Percentiles rank a stretch among this genome's conserved stretches.
Conservation (phyloP, 2,113 vertebrate genomes). For the Puntigrus tetrazona region DNA sequence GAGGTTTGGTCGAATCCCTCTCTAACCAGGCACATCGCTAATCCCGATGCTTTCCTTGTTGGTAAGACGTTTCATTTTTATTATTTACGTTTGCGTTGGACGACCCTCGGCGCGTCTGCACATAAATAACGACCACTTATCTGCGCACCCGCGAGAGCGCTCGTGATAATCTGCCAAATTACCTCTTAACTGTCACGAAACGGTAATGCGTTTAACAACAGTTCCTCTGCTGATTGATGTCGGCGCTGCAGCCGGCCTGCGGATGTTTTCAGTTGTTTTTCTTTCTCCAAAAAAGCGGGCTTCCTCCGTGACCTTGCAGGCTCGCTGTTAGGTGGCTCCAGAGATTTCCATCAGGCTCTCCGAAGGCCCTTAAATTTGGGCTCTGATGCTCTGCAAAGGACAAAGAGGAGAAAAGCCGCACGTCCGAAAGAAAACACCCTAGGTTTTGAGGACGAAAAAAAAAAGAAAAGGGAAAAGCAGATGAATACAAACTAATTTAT, state of each 20-base stretch:
- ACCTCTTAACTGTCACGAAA: constrained; percentile 6
- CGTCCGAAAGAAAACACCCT: constrained; percentile 92
- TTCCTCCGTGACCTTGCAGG: constrained; percentile 81
- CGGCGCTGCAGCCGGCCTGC: constrained; percentile 72
- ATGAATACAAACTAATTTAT: constrained; percentile 86
- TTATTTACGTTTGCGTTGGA: constrained; percentile 21
- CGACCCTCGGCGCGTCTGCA: background rate
- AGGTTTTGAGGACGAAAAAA: too few relatives aligned
- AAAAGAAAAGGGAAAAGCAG: constrained; percentile 75
- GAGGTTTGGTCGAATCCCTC: background rate
- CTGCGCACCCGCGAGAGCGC: background rate
- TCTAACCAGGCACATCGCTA: background rate
- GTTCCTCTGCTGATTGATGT: constrained; percentile 77
- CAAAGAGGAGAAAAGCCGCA: constrained; percentile 93
- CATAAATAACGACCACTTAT: constrained; percentile 41
- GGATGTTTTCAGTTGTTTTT: constrained; percentile 73
- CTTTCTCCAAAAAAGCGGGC: constrained; percentile 75
- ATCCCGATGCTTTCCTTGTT: background rate
- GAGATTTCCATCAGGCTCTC: constrained; percentile 80
- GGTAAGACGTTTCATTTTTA: background rate
- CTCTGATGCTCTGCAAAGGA: constrained; percentile 86
- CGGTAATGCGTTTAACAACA: constrained; percentile 40
- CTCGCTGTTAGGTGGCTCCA: constrained; percentile 75
- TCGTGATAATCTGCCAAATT: constrained; percentile 11
- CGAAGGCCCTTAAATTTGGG: constrained; percentile 85